Conservation (phyloP, 2,888 invertebrate species). For the Eilema sororculum region DNA sequence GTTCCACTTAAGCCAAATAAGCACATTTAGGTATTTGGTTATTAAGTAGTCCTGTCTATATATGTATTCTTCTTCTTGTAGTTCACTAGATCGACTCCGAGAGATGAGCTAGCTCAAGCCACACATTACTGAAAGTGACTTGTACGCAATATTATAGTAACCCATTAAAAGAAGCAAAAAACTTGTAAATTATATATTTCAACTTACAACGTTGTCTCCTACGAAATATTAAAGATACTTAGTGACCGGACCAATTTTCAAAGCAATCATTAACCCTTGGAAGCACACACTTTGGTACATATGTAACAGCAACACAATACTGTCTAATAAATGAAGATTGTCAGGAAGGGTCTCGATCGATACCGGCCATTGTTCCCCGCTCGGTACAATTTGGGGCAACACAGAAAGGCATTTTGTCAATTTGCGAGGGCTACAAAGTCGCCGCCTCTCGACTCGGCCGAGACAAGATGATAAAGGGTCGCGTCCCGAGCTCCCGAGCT, state of each 20-base stretch:
- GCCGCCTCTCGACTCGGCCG: neutral
- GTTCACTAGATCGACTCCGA: neutral
- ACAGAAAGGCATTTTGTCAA: conserved; percentile 19
- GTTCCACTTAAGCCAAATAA: neutral
- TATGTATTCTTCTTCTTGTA: neutral
- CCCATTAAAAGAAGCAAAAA: too few species aligned
- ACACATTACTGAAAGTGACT: neutral
- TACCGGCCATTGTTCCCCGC: conserved; percentile 9
- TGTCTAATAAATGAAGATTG: conserved; percentile 1
- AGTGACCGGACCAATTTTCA: neutral
- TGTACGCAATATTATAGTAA: neutral
- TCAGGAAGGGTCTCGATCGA: conserved; percentile 10
- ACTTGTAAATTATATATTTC: too few species aligned
- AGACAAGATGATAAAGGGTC: conserved; percentile 12
- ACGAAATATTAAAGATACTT: neutral
- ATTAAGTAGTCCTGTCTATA: neutral
- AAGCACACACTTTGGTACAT: neutral
- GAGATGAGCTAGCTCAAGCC: neutral
- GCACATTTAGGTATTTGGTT: neutral
- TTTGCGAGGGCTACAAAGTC: conserved; percentile 14
- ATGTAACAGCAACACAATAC: neutral
- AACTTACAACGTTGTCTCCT: too few species aligned
- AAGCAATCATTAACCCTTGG: neutral
- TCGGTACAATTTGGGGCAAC: neutral
- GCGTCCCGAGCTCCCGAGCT: neutral